Base-by-base conservation (phyloP, 2,888 invertebrate species). In the Galerucella pusilla region DNA sequence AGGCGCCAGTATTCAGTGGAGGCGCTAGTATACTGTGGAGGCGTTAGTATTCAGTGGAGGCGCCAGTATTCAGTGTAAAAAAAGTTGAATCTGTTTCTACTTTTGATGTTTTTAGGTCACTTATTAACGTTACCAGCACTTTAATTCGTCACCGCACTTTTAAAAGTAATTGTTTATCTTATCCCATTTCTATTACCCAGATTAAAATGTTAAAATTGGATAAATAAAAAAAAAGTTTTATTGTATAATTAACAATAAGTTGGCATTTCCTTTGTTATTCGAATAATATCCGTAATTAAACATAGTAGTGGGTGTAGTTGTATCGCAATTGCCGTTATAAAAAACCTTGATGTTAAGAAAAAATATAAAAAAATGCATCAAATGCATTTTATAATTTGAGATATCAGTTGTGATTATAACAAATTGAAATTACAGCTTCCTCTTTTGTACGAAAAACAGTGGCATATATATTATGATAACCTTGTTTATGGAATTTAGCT, bases 301-400 rank as follows among this genome's bases (percentile, higher is more conserved):
- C 28, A 35, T 61, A 16, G 6, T 61, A 61, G 61, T 61, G 61
- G 61, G 61, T 61, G 61, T 61, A 9, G 9, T 12, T 61, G n/a
- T 61, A 61, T 61, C 61, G n/a, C 61, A 35, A 35, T 61, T 61
- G 35, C 70, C n/a, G 60, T 60, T 28, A 71, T 46, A 54, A 71
- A 71, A 71, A 71, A 42, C 64, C 71, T 71, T 71, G 71, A 71
- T 71, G 63, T 63, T 71, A 54, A 71, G 54, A 49, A 64, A 61
- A 42, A 42, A 42, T 25, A 76, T 28, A 46, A 49, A 68, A 69
- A 69, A 63, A 61, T 63, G 61, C 63, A 49, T 63, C 35, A 42
- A 63, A 46, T 71, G 64, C 64, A 71, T 71, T 71, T 71, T 59
- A 59, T 68, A 68, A 68, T 68, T 52, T 28, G 61, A 70, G 70